Conservation (phyloP, 1,140 invertebrate genomes). For the Magallana angulata region DNA sequence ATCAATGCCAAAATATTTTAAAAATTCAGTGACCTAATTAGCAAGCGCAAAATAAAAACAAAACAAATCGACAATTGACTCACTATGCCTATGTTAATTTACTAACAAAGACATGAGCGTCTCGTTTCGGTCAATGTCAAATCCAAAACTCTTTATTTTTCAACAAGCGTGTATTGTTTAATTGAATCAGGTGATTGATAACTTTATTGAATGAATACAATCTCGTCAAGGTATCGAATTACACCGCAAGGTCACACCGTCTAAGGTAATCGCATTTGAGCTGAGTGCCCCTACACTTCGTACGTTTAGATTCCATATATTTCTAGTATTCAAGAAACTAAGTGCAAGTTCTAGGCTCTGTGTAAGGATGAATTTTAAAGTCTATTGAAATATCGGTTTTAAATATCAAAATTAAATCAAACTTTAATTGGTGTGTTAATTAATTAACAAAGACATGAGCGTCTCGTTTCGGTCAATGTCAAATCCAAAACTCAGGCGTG, state of each 20-base stretch:
- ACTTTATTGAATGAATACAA: not conserved
- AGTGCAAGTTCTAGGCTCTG: too few species aligned
- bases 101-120: not conserved
- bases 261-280: not conserved
- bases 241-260: not conserved
- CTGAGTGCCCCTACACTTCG: too few species aligned
- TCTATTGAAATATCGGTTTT: too few species aligned
- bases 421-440: not conserved
- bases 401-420: too few species aligned
- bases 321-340: too few species aligned
- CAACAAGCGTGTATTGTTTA: not conserved
- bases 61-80: too few species aligned
- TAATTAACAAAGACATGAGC: not conserved
- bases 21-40: not conserved
- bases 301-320: too few species aligned
- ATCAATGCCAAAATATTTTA: not conserved
- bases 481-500: not conserved
- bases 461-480: not conserved
- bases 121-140: not conserved
- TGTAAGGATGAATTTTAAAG: too few species aligned
- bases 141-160: not conserved
- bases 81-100: not conserved
- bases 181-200: not conserved
- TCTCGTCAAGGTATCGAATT: constrained; percentile 19
- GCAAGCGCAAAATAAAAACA: not conserved